Evolutionary conservation across 2,797 vertebrate species (phyloP).

Genomic region (Crenichthys baileyi): DNA sequence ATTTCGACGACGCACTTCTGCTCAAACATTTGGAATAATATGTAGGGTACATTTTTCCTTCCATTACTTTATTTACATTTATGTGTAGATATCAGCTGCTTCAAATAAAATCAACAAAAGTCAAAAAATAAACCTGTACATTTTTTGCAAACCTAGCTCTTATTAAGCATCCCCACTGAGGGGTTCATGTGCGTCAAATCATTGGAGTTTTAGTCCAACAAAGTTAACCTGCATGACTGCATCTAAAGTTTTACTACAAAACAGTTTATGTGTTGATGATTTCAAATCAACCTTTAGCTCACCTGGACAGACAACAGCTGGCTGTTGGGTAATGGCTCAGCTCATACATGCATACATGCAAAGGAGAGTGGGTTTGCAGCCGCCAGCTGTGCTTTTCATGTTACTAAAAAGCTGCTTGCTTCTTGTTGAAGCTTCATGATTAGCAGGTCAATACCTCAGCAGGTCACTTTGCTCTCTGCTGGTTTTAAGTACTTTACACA

Average conservation of each 20-base stretch:
- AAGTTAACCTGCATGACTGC: background rate
- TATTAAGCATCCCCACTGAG: background rate
- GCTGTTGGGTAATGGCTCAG: constrained; percentile 17
- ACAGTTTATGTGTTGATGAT: background rate
- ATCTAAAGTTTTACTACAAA: background rate
- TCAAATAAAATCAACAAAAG: no score
- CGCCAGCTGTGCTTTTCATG: constrained; percentile 73
- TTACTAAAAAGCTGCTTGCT: constrained; percentile 68
- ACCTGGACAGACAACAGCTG: constrained; percentile 23
- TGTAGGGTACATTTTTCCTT: no score
- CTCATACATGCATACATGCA: constrained; percentile 42
- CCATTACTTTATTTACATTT: no score
- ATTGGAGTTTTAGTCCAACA: background rate
- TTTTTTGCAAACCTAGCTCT: background rate
- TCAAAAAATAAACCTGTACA: constrained; percentile 23
- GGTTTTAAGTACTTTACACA: constrained; percentile 55
- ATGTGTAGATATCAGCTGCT: no score
- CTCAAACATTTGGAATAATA: no score
- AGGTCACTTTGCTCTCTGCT: constrained; percentile 51
- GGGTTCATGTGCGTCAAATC: constrained; percentile 8
- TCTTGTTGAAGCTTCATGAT: constrained; percentile 67
- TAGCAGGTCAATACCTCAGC: constrained; percentile 76
- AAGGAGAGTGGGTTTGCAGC: constrained; percentile 44
- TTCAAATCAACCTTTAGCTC: background rate
- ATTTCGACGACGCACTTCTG: no score